Evolutionary conservation across 2,113 vertebrate species (phyloP).

Genomic region (Eclectus roratus): DNA sequence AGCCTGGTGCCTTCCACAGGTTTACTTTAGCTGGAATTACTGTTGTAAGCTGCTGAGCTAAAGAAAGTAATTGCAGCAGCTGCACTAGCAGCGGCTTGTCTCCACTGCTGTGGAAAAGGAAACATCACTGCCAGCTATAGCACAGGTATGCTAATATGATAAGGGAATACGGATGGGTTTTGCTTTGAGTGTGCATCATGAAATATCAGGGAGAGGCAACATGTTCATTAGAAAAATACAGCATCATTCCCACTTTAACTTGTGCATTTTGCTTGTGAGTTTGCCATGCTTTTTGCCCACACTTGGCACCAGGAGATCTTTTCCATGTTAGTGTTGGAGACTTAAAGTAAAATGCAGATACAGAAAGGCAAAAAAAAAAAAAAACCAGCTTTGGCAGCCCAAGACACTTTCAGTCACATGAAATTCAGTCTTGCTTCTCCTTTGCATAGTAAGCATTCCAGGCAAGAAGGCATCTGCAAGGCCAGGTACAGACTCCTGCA

Average conservation of each 20-base stretch:
- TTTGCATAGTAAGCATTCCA: background rate
- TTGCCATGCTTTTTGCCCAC: background rate
- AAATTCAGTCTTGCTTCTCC: background rate
- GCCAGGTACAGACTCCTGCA: background rate
- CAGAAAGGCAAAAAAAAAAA: background rate
- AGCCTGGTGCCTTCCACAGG: background rate
- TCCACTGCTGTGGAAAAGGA: background rate
- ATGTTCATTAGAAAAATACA: background rate
- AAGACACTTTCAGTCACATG: background rate
- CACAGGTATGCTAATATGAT: background rate
- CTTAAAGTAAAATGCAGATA: background rate
- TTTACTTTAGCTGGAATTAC: background rate
- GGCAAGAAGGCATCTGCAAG: background rate
- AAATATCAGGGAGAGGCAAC: background rate
- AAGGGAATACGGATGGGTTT: background rate
- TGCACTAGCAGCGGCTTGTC: background rate
- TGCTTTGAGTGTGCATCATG: accelerated
- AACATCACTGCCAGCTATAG: background rate
- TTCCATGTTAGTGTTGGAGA: background rate
- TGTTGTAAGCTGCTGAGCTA: background rate
- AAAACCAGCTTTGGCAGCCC: background rate
- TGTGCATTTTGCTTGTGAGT: background rate
- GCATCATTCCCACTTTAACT: background rate
- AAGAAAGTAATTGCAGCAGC: background rate
- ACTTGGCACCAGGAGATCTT: background rate